A percentile compares a stretch with the other conserved stretches of the same genome.
These are phyloP conservation scores for Cheirogaleus medius DNA, from an alignment of 2,113 vertebrate genomes.

Conservation along the genomic window DNA sequence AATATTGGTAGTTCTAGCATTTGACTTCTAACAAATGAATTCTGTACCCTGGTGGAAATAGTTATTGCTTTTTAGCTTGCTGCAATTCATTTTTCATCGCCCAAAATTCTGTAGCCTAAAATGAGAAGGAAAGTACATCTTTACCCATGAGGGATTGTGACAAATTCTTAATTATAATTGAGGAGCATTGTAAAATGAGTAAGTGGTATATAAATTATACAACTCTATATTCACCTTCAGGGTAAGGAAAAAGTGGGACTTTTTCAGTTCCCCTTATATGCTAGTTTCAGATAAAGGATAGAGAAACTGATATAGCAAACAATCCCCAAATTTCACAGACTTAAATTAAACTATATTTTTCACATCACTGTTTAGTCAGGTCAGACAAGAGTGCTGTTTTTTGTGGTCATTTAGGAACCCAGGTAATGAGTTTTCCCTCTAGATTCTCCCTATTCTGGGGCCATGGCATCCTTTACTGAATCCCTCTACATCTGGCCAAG, in stretches of 20 bases:
- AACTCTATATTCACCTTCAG: constrained; percentile 52
- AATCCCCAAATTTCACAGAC: background rate
- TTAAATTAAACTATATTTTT: background rate
- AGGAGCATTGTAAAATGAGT: constrained; percentile 54
- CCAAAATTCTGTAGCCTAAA: constrained; percentile 49
- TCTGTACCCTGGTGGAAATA: background rate
- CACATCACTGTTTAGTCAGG: background rate
- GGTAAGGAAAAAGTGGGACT: background rate
- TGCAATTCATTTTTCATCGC: constrained; percentile 51
- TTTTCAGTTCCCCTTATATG: background rate
- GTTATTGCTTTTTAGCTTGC: constrained; percentile 5
- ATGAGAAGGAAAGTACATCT: constrained; percentile 46
- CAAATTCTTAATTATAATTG: constrained; percentile 73
- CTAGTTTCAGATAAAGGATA: background rate
- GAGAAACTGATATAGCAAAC: background rate
- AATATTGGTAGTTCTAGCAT: constrained; percentile 6
- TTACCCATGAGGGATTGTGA: constrained; percentile 33
- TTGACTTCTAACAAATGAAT: constrained; percentile 46
- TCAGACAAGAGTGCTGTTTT: background rate
- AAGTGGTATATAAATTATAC: constrained; percentile 49
- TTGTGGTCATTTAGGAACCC: background rate
- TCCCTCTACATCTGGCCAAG: background rate
- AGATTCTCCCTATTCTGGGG: background rate
- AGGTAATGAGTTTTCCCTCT: background rate
- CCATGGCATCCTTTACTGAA: background rate